phyloP scores from a whole-genome alignment of 2,797 vertebrate genomes.

The Chrosomus eos region DNA sequence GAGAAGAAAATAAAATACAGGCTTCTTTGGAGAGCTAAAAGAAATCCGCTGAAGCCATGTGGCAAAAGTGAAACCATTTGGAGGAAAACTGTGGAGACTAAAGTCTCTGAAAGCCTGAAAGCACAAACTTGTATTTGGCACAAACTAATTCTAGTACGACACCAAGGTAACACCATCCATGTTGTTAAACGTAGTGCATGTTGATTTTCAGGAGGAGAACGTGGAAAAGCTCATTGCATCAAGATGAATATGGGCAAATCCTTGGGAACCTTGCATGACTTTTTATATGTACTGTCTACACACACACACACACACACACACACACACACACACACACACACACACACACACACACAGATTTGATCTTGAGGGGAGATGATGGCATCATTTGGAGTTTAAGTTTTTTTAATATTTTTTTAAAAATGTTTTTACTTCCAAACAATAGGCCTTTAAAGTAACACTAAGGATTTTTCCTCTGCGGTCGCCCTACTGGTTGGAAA shows the following conservation, averaged over 20 bases:
- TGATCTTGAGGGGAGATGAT: too few relatives aligned
- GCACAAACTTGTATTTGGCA: background rate
- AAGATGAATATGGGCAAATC: background rate
- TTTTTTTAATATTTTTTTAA: too few relatives aligned
- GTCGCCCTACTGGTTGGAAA: too few relatives aligned
- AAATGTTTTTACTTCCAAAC: background rate
- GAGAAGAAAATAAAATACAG: background rate
- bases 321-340: too few relatives aligned
- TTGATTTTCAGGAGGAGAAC: background rate
- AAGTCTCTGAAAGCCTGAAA: background rate
- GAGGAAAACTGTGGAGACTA: background rate
- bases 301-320: too few relatives aligned
- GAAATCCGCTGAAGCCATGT: background rate
- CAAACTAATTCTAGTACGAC: background rate
- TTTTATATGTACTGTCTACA: too few relatives aligned
- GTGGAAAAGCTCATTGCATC: background rate
- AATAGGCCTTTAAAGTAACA: too few relatives aligned
- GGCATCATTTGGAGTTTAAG: too few relatives aligned
- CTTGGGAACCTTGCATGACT: background rate
- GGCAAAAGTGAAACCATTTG: background rate
- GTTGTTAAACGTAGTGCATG: background rate
- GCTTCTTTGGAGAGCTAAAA: background rate
- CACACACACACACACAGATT: too few relatives aligned
- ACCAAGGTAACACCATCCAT: background rate
- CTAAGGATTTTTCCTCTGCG: too few relatives aligned